Base-by-base conservation (phyloP, 2,888 invertebrate species). In the Eupithecia abbreviata region DNA sequence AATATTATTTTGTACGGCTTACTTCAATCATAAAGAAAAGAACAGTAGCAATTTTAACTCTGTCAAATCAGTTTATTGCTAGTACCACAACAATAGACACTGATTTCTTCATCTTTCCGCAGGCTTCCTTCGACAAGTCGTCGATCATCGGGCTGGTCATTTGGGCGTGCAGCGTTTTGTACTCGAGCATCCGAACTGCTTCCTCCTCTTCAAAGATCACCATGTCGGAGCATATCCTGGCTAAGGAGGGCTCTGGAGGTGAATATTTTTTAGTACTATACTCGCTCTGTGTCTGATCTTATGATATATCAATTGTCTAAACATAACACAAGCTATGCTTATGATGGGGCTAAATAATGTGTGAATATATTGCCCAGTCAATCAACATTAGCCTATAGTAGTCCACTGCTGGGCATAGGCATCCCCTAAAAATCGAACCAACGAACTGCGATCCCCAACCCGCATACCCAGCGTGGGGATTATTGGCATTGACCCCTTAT, bases 111-210 rank as follows among this genome's bases (percentile, higher is more conserved):
- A 30, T 41, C 45, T 58, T 30, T 80, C 76, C 74, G 9, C 90
- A 94, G 94, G 84, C 91, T 58, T 96, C 97, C 43, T 97, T 98
- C 90, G 98, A 98, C 91, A 97, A 97, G 84, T 97, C 98, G 89
- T 98, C 98, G 84, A 97, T 99, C 82, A 97, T 99, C 85, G 98
- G 99, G 69, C 96, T 99, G 83, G 91, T 97, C 71, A 97, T 99
- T 86, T 99, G 99, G 98, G 97, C 98, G 92, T 96, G 97, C 86
- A 99, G 99, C 91, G 98, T 99, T 73, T 95, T 99, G 74, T 99
- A 99, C 94, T 99, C 99, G 15, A 98, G 98, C 84, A 96, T 99
- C 79, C 97, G 99, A 68, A 98, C 99, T n/a, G 98, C 99, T 41
- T 98, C 98, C 47, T 97, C 97, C 86, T 98, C 98, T 0, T 98